These are phyloP conservation scores for Rana temporaria DNA, from an alignment of 2,113 vertebrate genomes.

Conservation along the genomic window DNA sequence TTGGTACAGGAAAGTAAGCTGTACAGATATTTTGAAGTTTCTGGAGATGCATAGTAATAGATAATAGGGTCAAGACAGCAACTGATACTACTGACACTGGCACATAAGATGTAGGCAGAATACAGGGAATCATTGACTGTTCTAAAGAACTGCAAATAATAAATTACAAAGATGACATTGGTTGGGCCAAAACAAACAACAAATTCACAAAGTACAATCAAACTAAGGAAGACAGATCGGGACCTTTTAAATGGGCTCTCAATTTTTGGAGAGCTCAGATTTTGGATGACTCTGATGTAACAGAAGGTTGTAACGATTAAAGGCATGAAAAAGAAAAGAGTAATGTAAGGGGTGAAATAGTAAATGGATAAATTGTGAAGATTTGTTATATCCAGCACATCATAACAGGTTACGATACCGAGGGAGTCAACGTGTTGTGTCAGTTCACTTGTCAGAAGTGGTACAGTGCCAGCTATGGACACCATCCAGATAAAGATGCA, in stretches of 20 bases:
- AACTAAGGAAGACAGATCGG: conserved; percentile 81
- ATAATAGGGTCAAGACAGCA: conserved; percentile 91
- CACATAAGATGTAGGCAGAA: conserved; percentile 84
- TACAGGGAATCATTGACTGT: conserved; percentile 76
- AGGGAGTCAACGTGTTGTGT: conserved; percentile 69
- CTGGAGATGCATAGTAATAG: conserved; percentile 93
- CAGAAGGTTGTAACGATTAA: conserved; percentile 80
- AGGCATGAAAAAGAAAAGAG: conserved; percentile 88
- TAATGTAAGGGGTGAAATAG: conserved; percentile 87
- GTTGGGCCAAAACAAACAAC: conserved; percentile 90
- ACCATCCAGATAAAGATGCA: conserved; percentile 86
- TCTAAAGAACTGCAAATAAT: conserved; percentile 77
- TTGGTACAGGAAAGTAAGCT: conserved; percentile 68
- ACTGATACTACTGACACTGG: conserved; percentile 87
- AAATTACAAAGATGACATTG: conserved; percentile 87
- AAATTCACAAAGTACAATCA: conserved; percentile 84
- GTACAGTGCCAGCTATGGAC: conserved; percentile 78
- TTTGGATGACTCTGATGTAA: conserved; percentile 82
- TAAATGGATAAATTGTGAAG: conserved; percentile 76
- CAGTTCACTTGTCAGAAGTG: conserved; percentile 84
- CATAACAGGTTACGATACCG: conserved; percentile 90
- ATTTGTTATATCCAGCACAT: conserved; percentile 76
- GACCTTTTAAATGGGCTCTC: conserved; percentile 79
- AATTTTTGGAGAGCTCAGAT: conserved; percentile 77
- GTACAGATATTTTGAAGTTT: conserved; percentile 85